Base-by-base conservation (phyloP, 2,888 invertebrate species). In the Dolomedes plantarius region DNA sequence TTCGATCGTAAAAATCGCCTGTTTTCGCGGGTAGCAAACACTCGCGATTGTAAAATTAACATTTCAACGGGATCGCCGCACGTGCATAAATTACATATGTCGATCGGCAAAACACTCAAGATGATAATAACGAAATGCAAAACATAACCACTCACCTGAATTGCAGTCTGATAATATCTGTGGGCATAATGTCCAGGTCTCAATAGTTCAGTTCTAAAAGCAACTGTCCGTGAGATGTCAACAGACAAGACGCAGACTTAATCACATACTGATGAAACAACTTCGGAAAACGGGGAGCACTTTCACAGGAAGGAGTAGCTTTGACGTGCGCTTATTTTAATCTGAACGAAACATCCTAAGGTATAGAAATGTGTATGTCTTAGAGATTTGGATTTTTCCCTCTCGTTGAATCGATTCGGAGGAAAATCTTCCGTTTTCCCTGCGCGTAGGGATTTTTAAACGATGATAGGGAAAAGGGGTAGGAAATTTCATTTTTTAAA, bases 351-450 rank as follows among this genome's bases (percentile, higher is more conserved):
- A 56, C 56, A 56, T 56, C 56, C 32, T 19, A 67, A 67, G 67
- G 67, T 67, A 32, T 67, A 36, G 67, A 67, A 67, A 67, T 67
- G 67, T 67, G 67, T 36, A 67, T 23, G 36, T 67, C 65, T 67
- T 67, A 19, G 36, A 32, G 36, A 67, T 36, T 29, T 65, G n/a
- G 67, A 67, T 67, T 67, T 67, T 67, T 67, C 67, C 67, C 67
- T 67, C 7, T 16, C 23, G 13, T 19, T 16, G 36, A 11, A 67
- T 67, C 67, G 67, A 67, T 67, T 32, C 9, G 23, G 67, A 36
- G 67, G 36, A 67, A 67, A n/a, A 23, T 23, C 23, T 1, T 2
- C 3, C 56, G 23, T 56, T 56, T 23, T 56, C 56, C 56, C 56
- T 11, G 23, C 23, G 1, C 23, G 56, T 23, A 23, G 56, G 56